These are phyloP conservation scores for Stictocephala bisonia DNA, from an alignment of 2,888 invertebrate species.

Conservation along the genomic window DNA sequence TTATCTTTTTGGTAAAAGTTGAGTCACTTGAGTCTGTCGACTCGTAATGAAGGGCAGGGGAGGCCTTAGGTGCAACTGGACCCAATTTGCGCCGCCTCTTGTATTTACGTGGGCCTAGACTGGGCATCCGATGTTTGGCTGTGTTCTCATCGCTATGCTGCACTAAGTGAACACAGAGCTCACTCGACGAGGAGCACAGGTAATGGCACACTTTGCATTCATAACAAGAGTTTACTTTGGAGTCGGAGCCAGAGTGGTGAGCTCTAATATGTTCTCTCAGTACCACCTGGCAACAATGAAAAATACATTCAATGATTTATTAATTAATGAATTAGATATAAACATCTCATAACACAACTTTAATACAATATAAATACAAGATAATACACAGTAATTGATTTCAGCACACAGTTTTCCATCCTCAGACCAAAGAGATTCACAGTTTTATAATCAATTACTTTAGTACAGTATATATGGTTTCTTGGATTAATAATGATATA, in stretches of 20 bases:
- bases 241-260: conserved; percentile 86
- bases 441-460: too few species aligned
- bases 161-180: conserved; percentile 84
- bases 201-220: conserved; percentile 82
- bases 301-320: not conserved
- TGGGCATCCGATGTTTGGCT: conserved; percentile 65
- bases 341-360: too few species aligned
- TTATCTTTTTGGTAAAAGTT: conserved; percentile 22
- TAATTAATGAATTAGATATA: too few species aligned
- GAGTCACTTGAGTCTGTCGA: conserved; percentile 50
- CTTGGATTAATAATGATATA: too few species aligned
- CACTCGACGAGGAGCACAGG: conserved; percentile 76
- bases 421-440: too few species aligned
- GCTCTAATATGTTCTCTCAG: conserved; percentile 86
- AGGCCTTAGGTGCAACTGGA: conserved; percentile 65
- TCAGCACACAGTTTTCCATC: too few species aligned
- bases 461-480: too few species aligned
- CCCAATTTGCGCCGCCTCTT: conserved; percentile 83
- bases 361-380: too few species aligned
- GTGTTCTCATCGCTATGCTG: conserved; percentile 89
- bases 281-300: conserved; percentile 69
- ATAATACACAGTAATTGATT: too few species aligned
- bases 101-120: conserved; percentile 79
- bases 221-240: conserved; percentile 73
- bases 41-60: conserved; percentile 23